Base-by-base conservation (phyloP, 2,113 vertebrate species). In the Platysternon megacephalum region DNA sequence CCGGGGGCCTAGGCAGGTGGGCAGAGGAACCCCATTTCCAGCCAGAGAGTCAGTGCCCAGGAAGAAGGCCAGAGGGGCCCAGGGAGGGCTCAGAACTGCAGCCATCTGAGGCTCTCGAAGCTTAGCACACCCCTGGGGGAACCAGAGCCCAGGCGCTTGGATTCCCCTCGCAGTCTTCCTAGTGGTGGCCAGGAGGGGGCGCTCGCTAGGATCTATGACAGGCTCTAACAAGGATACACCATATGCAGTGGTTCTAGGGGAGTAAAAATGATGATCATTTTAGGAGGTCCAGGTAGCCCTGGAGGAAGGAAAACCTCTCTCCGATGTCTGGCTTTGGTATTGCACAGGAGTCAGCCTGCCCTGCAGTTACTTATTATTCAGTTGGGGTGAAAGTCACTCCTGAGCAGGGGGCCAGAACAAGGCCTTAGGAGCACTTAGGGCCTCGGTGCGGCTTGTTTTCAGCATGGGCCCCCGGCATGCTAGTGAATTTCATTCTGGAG, bases 401-500 rank as follows among this genome's bases (percentile, higher is more conserved):
- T 0, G 51, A 65, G 61, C 79, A 51, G 48, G 65, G 82, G 42
- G 65, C 22, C 44, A 22, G 52, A 21, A 17, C 84, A 68, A 94
- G 91, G 82, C 84, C 85, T 58, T 56, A 14, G 88, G 83, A 29
- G 53, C 58, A 94, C 52, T 94, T 89, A 52, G 10, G 17, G 56
- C n/a, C 93, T 29, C 9, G 79, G 82, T 19, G 17, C 3, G 17
- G 7, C 35, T 14, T n/a, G 35, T 21, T 35, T 68, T 35, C 32
- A n/a, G 16, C 24, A 29, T 19, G 65, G 35, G 16, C 35, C 32
- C 14, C 65, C 14, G 21, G 8, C 14, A 17, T 19, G 6, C 61
- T 35, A 26, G 61, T 32, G 93, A 81, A 94, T 96, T 96, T 93
- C 74, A 85, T 39, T 84, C 68, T 88, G 83, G 91, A 90, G 93